These are phyloP conservation scores for Leucoptera coffeella DNA, from an alignment of 2,888 invertebrate genomes.

Conservation along the genomic window DNA sequence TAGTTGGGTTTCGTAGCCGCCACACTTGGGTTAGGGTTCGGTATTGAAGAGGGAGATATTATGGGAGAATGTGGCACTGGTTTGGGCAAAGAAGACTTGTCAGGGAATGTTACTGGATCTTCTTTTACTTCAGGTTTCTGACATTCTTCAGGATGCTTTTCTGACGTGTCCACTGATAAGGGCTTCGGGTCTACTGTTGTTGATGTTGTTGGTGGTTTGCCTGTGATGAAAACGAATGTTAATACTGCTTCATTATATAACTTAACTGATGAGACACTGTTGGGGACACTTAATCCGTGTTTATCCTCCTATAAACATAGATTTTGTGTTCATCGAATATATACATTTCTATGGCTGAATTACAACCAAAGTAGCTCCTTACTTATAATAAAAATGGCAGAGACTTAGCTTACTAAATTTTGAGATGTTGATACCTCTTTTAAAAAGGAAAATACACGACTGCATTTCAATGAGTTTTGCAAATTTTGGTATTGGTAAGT, in stretches of 20 bases:
- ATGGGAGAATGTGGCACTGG: constrained; percentile 30
- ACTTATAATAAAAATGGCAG: no score
- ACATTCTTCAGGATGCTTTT: constrained; percentile 1
- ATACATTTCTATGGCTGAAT: no score
- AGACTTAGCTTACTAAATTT: no score
- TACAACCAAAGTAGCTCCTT: no score
- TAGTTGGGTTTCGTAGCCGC: constrained; percentile 26
- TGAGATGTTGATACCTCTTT: no score
- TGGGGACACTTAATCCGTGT: constrained; percentile 2
- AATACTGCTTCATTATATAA: no score
- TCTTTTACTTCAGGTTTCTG: constrained; percentile 11
- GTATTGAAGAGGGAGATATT: constrained; percentile 44
- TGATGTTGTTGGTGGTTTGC: constrained; percentile 11
- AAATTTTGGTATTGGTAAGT: no score
- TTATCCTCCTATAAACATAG: constrained; percentile 2
- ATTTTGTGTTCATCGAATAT: constrained; percentile 41
- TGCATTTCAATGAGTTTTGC: no score
- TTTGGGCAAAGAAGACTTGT: constrained; percentile 24
- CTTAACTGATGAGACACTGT: constrained; percentile 1
- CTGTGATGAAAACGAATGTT: no score
- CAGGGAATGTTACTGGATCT: constrained; percentile 15
- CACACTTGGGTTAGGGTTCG: constrained; percentile 38
- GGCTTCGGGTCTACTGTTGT: constrained; percentile 7
- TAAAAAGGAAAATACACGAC: no score
- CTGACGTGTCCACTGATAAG: background rate